Percentiles rank a stretch among this genome's conserved stretches.
phyloP scores from a whole-genome alignment of 2,888 invertebrate species.

The Drosophila phalerata region DNA sequence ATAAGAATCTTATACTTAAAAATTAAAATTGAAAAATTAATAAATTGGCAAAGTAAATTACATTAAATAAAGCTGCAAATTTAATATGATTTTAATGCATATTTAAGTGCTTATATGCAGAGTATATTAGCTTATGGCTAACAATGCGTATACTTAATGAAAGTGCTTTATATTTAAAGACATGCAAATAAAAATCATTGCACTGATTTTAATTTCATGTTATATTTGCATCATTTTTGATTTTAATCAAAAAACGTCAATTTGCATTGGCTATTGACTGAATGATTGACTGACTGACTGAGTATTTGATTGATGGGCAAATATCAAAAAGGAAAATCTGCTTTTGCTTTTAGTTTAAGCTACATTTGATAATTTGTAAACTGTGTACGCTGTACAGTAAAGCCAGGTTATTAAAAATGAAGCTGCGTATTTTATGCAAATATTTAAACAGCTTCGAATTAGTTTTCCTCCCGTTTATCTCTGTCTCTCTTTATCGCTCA shows the following conservation, averaged over 20 bases:
- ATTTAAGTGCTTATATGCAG: slow-evolving; percentile 3
- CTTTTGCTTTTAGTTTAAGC: slow-evolving; percentile 23
- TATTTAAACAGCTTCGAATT: slow-evolving; percentile 62
- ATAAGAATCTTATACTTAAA: too few relatives aligned
- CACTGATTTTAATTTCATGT: slow-evolving; percentile 6
- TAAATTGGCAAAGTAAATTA: too few relatives aligned
- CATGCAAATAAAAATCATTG: slow-evolving; percentile 1
- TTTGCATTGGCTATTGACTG: slow-evolving; percentile 15
- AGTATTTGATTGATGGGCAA: slow-evolving; percentile 7
- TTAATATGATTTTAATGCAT: neutral
- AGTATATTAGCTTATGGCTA: neutral
- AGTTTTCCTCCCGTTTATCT: slow-evolving; percentile 16
- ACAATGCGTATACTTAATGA: slow-evolving; percentile 32
- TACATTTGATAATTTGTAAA: slow-evolving; percentile 45
- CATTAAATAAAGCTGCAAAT: slow-evolving; percentile 18
- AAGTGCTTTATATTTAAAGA: neutral
- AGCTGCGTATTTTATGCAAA: slow-evolving; percentile 68
- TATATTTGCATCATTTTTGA: slow-evolving; percentile 14
- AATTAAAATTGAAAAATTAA: too few relatives aligned
- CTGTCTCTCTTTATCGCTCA: too few relatives aligned
- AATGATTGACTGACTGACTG: slow-evolving; percentile 1
- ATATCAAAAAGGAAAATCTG: slow-evolving; percentile 9
- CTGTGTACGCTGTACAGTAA: slow-evolving; percentile 25
- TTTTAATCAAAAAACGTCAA: slow-evolving; percentile 21
- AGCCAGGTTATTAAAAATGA: slow-evolving; percentile 34